Conservation (phyloP, 2,888 invertebrate species). For the Carcina quercana region DNA sequence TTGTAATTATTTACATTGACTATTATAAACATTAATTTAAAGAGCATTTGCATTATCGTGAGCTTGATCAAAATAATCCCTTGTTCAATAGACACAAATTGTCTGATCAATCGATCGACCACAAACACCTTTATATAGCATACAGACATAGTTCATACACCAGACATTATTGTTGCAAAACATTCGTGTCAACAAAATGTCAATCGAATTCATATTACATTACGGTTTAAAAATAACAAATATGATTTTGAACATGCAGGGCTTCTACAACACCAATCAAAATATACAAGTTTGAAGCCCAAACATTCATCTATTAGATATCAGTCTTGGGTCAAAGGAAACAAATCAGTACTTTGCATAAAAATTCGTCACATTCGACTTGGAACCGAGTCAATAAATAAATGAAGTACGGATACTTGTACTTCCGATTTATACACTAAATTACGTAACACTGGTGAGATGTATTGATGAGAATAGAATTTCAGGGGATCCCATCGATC, state of each 20-base stretch:
- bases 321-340: conserved; percentile 67
- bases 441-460: conserved; percentile 15
- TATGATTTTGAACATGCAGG: conserved; percentile 17
- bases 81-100: conserved; percentile 47
- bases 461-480: conserved; percentile 23
- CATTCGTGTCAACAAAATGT: too few species aligned
- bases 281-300: conserved; percentile 29
- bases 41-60: conserved; percentile 67
- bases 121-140: too few species aligned
- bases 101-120: too few species aligned
- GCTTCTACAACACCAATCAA: too few species aligned
- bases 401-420: conserved; percentile 17
- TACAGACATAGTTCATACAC: too few species aligned
- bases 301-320: conserved; percentile 47
- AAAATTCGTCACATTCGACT: conserved; percentile 31
- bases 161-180: too few species aligned
- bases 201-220: too few species aligned
- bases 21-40: conserved; percentile 61
- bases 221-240: too few species aligned
- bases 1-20: conserved; percentile 71
- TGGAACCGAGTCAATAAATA: neutral
- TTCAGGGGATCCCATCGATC: conserved; percentile 43
- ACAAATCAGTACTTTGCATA: conserved; percentile 40
- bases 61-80: conserved; percentile 66
- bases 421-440: conserved; percentile 14